Evolutionary conservation across 2,113 vertebrate species (phyloP).

Genomic region (Sinosuthora webbiana): DNA sequence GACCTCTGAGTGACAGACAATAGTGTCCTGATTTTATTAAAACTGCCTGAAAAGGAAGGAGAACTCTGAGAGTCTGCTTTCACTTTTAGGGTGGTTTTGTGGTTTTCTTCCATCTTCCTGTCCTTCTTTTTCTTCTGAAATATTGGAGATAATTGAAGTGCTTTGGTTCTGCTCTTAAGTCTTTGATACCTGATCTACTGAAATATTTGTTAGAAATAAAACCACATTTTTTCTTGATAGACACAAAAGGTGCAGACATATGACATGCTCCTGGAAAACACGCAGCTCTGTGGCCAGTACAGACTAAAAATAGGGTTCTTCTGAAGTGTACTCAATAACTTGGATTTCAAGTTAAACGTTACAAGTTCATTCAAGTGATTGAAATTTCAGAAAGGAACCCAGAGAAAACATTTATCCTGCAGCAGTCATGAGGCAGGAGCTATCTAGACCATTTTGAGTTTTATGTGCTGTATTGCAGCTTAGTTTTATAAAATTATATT

Average conservation of each 20-base stretch:
- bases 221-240: not conserved
- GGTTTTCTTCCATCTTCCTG: not conserved
- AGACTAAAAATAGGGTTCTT: not conserved
- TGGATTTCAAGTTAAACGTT: not conserved
- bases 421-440: not conserved
- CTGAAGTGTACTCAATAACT: not conserved
- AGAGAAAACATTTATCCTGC: not conserved
- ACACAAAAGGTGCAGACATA: not conserved
- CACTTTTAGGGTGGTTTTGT: not conserved
- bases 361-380: not conserved
- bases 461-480: not conserved
- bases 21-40: not conserved
- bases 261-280: not conserved
- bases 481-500: not conserved
- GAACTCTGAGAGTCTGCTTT: not conserved
- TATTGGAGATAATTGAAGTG: not conserved
- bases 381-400: not conserved
- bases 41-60: not conserved
- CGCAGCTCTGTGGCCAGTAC: not conserved
- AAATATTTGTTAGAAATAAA: not conserved
- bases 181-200: not conserved
- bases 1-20: not conserved
- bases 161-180: not conserved
- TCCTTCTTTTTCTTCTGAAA: not conserved
- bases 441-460: not conserved